A percentile compares a stretch with the other conserved stretches of the same genome.
Evolutionary conservation across 2,888 invertebrate species (phyloP).

Genomic region (Erebia ligea): DNA sequence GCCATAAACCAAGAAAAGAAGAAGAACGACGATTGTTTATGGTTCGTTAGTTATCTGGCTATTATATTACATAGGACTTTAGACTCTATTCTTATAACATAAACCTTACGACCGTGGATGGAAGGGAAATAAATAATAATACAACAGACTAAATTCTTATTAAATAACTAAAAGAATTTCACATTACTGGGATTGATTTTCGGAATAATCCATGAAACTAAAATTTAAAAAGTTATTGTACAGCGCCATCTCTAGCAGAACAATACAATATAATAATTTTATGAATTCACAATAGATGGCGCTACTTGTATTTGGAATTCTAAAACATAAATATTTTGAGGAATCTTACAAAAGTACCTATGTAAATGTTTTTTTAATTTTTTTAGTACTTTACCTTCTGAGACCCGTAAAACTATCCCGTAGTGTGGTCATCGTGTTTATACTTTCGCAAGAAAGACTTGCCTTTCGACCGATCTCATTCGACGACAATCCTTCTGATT

Average conservation of each 20-base stretch:
- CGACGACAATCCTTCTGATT: slow-evolving; percentile 41
- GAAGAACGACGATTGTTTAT: too few relatives aligned
- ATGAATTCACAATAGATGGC: not conserved
- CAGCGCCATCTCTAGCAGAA: not conserved
- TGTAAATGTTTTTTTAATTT: not conserved
- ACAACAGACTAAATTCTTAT: too few relatives aligned
- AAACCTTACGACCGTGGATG: too few relatives aligned
- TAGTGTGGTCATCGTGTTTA: slow-evolving; percentile 50
- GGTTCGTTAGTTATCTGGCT: too few relatives aligned
- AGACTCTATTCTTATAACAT: too few relatives aligned
- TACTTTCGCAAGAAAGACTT: slow-evolving; percentile 51
- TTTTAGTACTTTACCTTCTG: slow-evolving; percentile 46
- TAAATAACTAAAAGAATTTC: too few relatives aligned
- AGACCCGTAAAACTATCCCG: slow-evolving; percentile 56
- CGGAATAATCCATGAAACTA: too few relatives aligned
- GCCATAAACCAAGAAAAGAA: too few relatives aligned
- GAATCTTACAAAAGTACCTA: too few relatives aligned
- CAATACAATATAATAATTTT: not conserved
- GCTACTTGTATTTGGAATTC: not conserved
- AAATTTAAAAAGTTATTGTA: not conserved
- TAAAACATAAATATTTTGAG: not conserved
- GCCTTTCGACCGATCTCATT: slow-evolving; percentile 41
- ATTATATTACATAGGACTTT: too few relatives aligned
- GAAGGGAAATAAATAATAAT: too few relatives aligned
- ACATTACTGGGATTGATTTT: too few relatives aligned